These are phyloP conservation scores for Notospermus geniculatus DNA, from an alignment of 1,140 invertebrate species.

Conservation along the genomic window DNA sequence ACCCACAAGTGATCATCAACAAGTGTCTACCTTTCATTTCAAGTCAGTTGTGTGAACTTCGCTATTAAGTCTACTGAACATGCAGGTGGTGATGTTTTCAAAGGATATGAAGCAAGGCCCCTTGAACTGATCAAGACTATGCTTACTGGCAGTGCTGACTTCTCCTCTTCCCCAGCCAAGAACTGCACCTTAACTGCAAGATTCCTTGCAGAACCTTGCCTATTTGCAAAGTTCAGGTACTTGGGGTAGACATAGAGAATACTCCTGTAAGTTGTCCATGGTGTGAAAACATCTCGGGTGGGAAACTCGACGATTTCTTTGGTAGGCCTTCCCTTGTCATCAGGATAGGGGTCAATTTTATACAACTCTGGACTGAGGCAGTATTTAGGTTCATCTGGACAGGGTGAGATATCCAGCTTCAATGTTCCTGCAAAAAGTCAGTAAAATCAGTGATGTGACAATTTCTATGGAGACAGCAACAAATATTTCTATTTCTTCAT, in stretches of 20 bases:
- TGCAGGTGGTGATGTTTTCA: no score
- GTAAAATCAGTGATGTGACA: conserved; percentile 10
- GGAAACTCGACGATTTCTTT: conserved; percentile 92
- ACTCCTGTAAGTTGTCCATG: conserved; percentile 71
- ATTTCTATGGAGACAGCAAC: not conserved
- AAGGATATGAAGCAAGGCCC: no score
- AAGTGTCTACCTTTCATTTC: no score
- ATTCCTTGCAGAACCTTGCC: conserved; percentile 74
- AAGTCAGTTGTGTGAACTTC: no score
- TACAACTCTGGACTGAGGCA: conserved; percentile 83
- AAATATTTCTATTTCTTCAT: not conserved
- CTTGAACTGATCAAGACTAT: conserved; percentile 6
- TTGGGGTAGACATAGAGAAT: conserved; percentile 86
- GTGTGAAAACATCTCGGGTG: conserved; percentile 68
- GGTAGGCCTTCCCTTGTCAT: conserved; percentile 77
- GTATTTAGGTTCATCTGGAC: conserved; percentile 73
- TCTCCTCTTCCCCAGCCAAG: conserved; percentile 50
- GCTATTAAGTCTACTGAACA: no score
- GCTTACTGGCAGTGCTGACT: conserved; percentile 66
- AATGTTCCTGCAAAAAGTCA: conserved; percentile 63
- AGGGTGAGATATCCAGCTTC: conserved; percentile 87
- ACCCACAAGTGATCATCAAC: no score
- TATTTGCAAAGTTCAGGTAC: conserved; percentile 72
- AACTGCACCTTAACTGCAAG: conserved; percentile 82
- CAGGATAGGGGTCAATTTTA: conserved; percentile 57